These are phyloP conservation scores for Drosophila kanapiae DNA, from an alignment of 1,140 invertebrate species.

Conservation along the genomic window DNA sequence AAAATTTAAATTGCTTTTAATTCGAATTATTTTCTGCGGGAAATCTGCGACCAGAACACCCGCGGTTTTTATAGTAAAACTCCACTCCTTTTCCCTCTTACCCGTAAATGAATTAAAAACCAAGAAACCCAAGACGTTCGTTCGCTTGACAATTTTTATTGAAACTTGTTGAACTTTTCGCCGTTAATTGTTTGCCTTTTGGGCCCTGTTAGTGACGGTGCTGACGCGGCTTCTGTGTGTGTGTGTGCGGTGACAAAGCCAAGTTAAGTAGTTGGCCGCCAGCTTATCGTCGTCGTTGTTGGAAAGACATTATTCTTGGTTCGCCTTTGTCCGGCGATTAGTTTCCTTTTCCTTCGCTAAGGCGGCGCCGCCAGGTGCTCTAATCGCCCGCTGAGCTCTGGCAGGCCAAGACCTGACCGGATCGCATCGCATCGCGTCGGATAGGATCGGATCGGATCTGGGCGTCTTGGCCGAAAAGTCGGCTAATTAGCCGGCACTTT, in stretches of 20 bases:
- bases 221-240: neutral
- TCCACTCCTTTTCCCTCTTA: neutral
- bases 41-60: constrained; percentile 1
- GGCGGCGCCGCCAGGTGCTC: constrained; percentile 55
- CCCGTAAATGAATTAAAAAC: constrained; percentile 25
- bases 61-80: neutral
- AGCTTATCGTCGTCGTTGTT: constrained; percentile 64
- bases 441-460: constrained; percentile 20
- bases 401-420: neutral
- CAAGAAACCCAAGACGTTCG: constrained; percentile 33
- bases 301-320: constrained; percentile 74
- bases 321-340: constrained; percentile 62
- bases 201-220: constrained; percentile 35
- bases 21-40: neutral
- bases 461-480: constrained; percentile 65
- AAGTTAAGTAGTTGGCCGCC: constrained; percentile 68
- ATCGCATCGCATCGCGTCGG: constrained; percentile 3
- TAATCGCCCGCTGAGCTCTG: constrained; percentile 72
- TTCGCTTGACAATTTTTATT: constrained; percentile 58
- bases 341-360: constrained; percentile 17
- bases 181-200: constrained; percentile 57
- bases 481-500: constrained; percentile 81
- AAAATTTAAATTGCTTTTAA: too few relatives aligned
- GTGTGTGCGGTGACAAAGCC: constrained; percentile 44
- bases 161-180: constrained; percentile 65